Conservation (phyloP, 1,140 invertebrate genomes). For the Brachionus sp. region DNA sequence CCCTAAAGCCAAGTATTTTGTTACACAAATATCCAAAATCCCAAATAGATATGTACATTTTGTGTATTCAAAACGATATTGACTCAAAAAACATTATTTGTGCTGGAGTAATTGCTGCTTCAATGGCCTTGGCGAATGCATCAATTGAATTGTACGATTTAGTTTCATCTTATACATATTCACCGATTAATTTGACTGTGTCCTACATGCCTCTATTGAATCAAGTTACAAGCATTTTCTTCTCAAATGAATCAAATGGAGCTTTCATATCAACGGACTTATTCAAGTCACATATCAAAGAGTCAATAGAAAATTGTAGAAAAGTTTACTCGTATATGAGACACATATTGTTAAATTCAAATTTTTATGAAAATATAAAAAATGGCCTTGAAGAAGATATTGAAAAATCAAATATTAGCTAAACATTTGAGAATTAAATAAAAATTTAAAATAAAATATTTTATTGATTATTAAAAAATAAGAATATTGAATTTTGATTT, state of each 20-base stretch:
- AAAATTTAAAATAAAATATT: not conserved
- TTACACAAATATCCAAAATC: conserved; percentile 46
- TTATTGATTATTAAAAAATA: no score
- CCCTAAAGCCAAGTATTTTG: conserved; percentile 35
- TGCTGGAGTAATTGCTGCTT: conserved; percentile 22
- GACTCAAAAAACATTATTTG: conserved; percentile 28
- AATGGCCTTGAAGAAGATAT: conserved; percentile 30
- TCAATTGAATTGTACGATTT: conserved; percentile 44
- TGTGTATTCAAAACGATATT: conserved; percentile 37
- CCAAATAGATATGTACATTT: conserved; percentile 42
- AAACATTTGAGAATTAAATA: not conserved
- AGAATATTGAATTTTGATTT: no score
- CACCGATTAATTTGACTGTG: not conserved
- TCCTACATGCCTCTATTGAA: conserved; percentile 37
- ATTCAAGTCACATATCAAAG: conserved; percentile 44
- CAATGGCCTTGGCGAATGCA: conserved; percentile 32
- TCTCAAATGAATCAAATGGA: conserved; percentile 32
- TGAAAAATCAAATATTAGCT: not conserved
- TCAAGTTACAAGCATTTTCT: conserved; percentile 32
- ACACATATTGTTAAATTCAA: conserved; percentile 24
- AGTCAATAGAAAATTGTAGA: conserved; percentile 43
- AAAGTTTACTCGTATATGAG: conserved; percentile 43
- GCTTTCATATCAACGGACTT: conserved; percentile 20
- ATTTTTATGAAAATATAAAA: conserved; percentile 18
- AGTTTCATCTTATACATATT: not conserved